Base-by-base conservation (phyloP, 1,140 invertebrate genomes). In the Drosophila navojoa region DNA sequence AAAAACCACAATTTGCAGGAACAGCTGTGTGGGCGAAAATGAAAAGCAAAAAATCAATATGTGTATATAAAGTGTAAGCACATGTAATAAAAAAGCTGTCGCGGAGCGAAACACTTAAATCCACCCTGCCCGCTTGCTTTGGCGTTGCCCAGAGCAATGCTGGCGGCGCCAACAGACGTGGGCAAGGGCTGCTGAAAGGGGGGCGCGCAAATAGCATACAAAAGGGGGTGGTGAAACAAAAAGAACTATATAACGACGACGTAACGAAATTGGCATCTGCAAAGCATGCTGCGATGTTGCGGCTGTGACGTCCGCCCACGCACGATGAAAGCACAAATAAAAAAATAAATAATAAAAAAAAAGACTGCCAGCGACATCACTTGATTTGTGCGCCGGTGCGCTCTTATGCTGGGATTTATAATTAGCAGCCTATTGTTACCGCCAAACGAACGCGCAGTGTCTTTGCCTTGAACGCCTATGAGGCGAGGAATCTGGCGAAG, bases 391-490 rank as follows among this genome's bases (percentile, higher is more conserved):
- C 71, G 64, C 64, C 71, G 64, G 71, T 74, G 59, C 57, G 70
- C 66, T 78, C 64, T 78, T 75, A 84, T 73, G 70, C 67, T 84
- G 81, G 47, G 84, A 89, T 87, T 87, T 87, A 87, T 87, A 89
- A 87, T 87, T 87, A 87, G 82, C 82, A 79, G 69, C 53, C 82
- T 55, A 82, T 87, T 87, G 82, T 87, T 89, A 74, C 81, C 81
- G 81, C 77, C 77, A 85, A 73, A 67, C 47, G 64, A 63, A 64
- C 66, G 70, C 71, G 35, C 72, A 44, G 38, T 70, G 71, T 69
- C 35, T 60, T 61, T 59, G 69, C 62, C 62, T 75, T 75, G 71
- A 62, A 57, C 62, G 38, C 35, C 59, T 67, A 49, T 63, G 16
- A 52, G 64, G 64, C 71, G 38, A 52, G 64, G 64, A 57, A 27